Evolutionary conservation across 1,140 invertebrate genomes (phyloP), one percentile per base, ranked within the genome.

Genomic region (Microplitis mediator): DNA sequence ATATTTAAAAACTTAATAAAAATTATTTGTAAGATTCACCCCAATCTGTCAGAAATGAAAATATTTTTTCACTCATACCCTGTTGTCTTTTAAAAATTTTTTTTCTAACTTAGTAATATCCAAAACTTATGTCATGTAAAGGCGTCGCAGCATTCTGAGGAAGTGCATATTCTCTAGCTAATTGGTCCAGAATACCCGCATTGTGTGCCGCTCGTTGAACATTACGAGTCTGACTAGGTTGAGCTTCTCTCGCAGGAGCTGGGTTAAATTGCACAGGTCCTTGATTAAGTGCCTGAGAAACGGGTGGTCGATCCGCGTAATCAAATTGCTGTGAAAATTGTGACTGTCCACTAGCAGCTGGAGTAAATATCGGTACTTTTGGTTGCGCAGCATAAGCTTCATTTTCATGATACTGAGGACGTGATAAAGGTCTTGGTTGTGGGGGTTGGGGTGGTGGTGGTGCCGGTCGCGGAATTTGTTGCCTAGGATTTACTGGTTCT

Each of bases 61-160:
- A 23, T 23, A 23, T 23, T 23, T 23, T 23, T 23, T 23, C 23
- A 11, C 8, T 45, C 3, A 9, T 45, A 45, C 39, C 39, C 39
- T 45, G 39, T 45, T 9, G 6, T 45, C 11, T 45, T 3, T 45
- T 45, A 9, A 45, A 1, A 23, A 23, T 1, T 23, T 45, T 45
- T 45, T 45, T 45, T 45, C 39, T 45, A 45, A 45, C 39, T 87
- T 88, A 92, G 81, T 91, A 93, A 74, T 91, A 91, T 77, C 93
- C 92, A 78, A 95, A 95, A 69, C 92, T 92, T 80, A 95, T 94
- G 80, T 95, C 93, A 78, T 94, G 93, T 14, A 93, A 84, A 0
- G 93, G 90, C 3, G 91, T 88, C 9, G 92, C 89, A 8, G 88
- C 89, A 51, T 90, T 90, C 77, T 91, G 88, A 0, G 93, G 93